phyloP scores from a whole-genome alignment of 2,113 vertebrate species.

The Myrmophylax atrothorax region DNA sequence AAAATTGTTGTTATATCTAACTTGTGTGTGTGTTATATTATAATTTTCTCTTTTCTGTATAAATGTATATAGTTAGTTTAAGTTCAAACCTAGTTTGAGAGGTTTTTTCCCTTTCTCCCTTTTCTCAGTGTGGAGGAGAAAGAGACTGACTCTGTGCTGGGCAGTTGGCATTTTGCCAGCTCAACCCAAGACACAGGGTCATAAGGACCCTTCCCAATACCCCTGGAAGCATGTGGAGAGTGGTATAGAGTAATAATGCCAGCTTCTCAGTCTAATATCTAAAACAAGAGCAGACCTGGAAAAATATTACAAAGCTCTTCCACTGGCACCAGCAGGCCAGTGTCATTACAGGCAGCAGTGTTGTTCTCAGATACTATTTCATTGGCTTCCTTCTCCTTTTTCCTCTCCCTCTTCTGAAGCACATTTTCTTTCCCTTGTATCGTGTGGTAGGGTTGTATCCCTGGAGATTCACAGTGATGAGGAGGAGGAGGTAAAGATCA shows the following conservation, averaged over 20 bases:
- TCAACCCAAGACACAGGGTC: background rate
- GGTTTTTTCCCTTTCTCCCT: no score
- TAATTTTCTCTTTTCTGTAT: no score
- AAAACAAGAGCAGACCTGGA: constrained; percentile 63
- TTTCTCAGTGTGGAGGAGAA: no score
- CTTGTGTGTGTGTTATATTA: no score
- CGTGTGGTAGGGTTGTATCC: constrained; percentile 68
- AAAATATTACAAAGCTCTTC: constrained; percentile 69
- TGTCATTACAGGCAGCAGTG: constrained; percentile 54
- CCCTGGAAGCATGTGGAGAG: background rate
- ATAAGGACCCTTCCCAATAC: background rate
- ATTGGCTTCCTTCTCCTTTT: constrained; percentile 69
- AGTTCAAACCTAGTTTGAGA: no score
- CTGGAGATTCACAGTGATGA: constrained; percentile 76
- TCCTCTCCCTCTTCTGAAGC: constrained; percentile 59
- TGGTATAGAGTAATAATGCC: background rate
- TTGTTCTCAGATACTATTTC: constrained; percentile 72
- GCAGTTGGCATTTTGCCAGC: no score
- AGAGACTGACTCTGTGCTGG: no score
- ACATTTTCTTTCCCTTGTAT: constrained; percentile 68
- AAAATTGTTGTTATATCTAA: no score
- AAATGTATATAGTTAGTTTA: no score
- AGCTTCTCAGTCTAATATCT: constrained; percentile 18
- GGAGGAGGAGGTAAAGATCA: constrained; percentile 76
- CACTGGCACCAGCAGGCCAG: constrained; percentile 55